Conservation (phyloP, 2,888 invertebrate species). For the Erannis defoliaria region DNA sequence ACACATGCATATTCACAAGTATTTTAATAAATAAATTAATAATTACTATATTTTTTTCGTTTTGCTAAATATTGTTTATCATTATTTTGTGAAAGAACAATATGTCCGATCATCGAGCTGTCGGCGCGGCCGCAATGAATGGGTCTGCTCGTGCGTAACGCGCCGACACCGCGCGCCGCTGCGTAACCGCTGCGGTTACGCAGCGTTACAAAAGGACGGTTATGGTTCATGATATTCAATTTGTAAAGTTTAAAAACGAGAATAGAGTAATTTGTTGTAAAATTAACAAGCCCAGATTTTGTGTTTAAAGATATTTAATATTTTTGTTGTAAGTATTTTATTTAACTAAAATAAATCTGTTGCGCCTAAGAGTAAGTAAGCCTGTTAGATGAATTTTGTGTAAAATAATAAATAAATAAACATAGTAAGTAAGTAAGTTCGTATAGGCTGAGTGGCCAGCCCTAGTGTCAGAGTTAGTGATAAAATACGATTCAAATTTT, state of each 20-base stretch:
- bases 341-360: no score
- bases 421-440: no score
- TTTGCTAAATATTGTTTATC: background rate
- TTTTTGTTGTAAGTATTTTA: no score
- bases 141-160: slow-evolving; percentile 18
- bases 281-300: no score
- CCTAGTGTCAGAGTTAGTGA: no score
- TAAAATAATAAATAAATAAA: no score
- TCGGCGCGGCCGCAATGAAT: slow-evolving; percentile 14
- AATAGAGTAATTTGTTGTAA: background rate
- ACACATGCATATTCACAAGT: no score
- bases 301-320: no score
- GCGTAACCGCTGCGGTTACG: slow-evolving; percentile 31
- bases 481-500: no score
- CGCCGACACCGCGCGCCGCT: slow-evolving; percentile 32
- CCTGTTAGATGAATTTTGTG: no score
- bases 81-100: slow-evolving; percentile 10
- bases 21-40: background rate
- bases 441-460: no score
- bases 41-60: background rate
- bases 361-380: no score
- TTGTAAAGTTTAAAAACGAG: background rate
- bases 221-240: slow-evolving; percentile 12
- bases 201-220: slow-evolving; percentile 21
- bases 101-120: background rate